Conservation (phyloP, 2,888 invertebrate genomes). For the Chalcosyrphus nemorum region DNA sequence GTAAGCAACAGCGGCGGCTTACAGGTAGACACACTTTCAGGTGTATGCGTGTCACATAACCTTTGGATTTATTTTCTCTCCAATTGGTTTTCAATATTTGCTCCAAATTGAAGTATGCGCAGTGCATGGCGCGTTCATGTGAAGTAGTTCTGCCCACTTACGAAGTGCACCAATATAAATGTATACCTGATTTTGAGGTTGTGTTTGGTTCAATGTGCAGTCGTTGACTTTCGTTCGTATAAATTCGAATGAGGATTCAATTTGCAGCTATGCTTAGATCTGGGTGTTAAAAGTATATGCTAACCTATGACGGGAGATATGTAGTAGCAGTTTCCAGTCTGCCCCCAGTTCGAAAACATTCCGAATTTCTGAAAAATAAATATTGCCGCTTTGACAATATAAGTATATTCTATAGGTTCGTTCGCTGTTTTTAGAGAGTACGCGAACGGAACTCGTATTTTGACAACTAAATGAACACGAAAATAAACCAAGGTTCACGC, state of each 20-base stretch:
- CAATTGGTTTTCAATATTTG: slow-evolving; percentile 66
- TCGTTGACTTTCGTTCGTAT: slow-evolving; percentile 63
- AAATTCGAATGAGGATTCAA: slow-evolving; percentile 30
- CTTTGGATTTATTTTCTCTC: slow-evolving; percentile 60
- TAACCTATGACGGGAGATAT: too few species aligned
- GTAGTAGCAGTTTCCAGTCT: too few species aligned
- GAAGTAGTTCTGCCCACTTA: slow-evolving; percentile 64
- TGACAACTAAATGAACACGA: too few species aligned
- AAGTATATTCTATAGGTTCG: too few species aligned
- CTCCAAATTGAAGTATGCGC: slow-evolving; percentile 60
- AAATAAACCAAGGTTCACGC: too few species aligned
- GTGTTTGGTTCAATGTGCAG: slow-evolving; percentile 37
- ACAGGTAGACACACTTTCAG: slow-evolving; percentile 60
- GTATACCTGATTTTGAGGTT: slow-evolving; percentile 28
- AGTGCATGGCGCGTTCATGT: slow-evolving; percentile 24
- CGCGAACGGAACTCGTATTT: too few species aligned
- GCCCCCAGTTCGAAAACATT: too few species aligned
- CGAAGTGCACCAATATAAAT: slow-evolving; percentile 43
- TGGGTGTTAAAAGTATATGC: too few species aligned
- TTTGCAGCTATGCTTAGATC: slow-evolving; percentile 4
- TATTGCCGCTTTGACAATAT: too few species aligned
- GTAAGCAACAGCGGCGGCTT: slow-evolving; percentile 2
- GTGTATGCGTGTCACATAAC: slow-evolving; percentile 61
- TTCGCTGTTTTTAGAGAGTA: too few species aligned
- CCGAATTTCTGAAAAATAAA: too few species aligned